A percentile compares a stretch with the other conserved stretches of the same genome.
phyloP scores from a whole-genome alignment of 2,797 vertebrate species.

The Artibeus jamaicensis region DNA sequence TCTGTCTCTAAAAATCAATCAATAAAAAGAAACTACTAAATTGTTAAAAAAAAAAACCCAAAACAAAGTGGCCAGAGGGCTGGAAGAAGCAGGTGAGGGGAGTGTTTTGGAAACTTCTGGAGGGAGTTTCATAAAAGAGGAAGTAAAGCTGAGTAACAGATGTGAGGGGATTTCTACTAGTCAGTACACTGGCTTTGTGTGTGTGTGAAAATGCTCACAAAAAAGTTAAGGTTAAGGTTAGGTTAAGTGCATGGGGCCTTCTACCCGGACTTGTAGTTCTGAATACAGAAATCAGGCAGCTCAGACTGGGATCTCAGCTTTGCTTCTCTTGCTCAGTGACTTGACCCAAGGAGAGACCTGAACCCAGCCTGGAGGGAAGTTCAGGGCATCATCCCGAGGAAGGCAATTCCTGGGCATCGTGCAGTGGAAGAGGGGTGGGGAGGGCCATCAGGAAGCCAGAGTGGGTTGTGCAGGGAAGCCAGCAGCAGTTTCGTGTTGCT shows the following conservation, averaged over 20 bases:
- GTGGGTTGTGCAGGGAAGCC: not conserved
- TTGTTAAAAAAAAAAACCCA: not conserved
- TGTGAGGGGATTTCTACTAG: not conserved
- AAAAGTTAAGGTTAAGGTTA: not conserved
- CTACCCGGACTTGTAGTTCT: not conserved
- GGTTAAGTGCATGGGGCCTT: not conserved
- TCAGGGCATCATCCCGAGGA: not conserved
- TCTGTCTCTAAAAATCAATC: not conserved
- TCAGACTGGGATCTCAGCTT: not conserved
- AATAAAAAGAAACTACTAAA: not conserved
- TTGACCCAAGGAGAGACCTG: not conserved
- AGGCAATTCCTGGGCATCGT: not conserved
- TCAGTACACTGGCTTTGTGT: not conserved
- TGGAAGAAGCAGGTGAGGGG: not conserved
- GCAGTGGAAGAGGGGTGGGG: not conserved
- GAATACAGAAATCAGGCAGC: not conserved
- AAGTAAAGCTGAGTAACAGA: not conserved
- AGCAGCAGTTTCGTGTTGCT: not conserved
- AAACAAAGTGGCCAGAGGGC: not conserved
- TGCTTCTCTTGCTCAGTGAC: not conserved
- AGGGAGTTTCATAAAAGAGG: not conserved
- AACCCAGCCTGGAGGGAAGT: not conserved
- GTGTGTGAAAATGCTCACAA: not conserved
- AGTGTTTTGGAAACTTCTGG: not conserved
- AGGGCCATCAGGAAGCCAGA: not conserved